A percentile compares a stretch with the other conserved stretches of the same genome.
Conservation (phyloP, 2,888 invertebrate species). For the Acanthopleura granulata region DNA sequence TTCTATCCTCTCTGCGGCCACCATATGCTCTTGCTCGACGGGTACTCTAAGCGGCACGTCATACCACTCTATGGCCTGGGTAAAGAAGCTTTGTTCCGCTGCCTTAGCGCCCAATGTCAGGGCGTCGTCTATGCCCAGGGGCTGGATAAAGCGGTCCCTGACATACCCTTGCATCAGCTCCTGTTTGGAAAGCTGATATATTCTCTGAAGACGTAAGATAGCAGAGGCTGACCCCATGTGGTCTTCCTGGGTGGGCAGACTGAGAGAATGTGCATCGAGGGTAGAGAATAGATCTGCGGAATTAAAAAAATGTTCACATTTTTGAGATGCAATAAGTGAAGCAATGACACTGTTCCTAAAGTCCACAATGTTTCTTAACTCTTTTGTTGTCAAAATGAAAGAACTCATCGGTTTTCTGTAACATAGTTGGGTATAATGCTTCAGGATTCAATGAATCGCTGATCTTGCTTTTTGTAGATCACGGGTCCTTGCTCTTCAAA, state of each 20-base stretch:
- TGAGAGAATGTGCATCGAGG: too few relatives aligned
- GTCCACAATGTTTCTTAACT: too few relatives aligned
- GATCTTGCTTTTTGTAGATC: too few relatives aligned
- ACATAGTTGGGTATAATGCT: too few relatives aligned
- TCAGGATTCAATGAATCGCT: too few relatives aligned
- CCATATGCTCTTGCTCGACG: not conserved
- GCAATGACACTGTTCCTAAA: too few relatives aligned
- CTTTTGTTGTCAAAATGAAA: too few relatives aligned
- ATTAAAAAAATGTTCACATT: too few relatives aligned
- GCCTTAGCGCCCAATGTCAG: not conserved
- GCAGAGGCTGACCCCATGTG: not conserved
- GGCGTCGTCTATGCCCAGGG: not conserved
- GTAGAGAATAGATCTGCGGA: too few relatives aligned
- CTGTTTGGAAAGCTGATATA: not conserved
- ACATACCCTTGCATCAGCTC: not conserved
- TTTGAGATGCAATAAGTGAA: too few relatives aligned
- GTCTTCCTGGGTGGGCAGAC: not conserved
- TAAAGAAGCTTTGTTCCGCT: not conserved
- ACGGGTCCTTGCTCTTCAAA: too few relatives aligned
- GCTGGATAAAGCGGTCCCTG: not conserved
- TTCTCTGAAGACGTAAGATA: not conserved
- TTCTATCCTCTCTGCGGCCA: not conserved
- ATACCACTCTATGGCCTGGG: conserved; percentile 12
- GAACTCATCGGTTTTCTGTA: too few relatives aligned
- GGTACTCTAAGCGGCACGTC: not conserved